Percentiles rank a stretch among this genome's conserved stretches.
Conservation (phyloP, 2,797 vertebrate species). For the Gephyroberyx darwinii region DNA sequence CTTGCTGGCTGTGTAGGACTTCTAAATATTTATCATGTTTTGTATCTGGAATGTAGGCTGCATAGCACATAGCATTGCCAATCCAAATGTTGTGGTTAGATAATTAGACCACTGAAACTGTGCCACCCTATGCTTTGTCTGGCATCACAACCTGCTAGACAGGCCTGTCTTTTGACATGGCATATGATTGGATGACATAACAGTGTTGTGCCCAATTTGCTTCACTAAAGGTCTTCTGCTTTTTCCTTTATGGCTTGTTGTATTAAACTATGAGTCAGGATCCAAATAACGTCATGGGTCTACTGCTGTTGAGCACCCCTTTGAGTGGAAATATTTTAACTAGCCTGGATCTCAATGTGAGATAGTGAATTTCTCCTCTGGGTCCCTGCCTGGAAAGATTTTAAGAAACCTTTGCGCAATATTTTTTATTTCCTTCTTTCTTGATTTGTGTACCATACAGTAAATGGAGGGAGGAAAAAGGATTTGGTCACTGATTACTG, state of each 20-base stretch:
- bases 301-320: background rate
- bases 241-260: background rate
- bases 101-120: background rate
- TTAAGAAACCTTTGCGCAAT: too few species aligned
- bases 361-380: background rate
- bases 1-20: background rate
- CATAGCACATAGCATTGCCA: background rate
- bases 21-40: background rate
- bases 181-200: background rate
- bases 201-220: background rate
- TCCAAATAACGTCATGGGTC: background rate
- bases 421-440: too few species aligned
- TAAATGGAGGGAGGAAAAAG: too few species aligned
- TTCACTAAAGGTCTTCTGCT: background rate
- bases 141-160: background rate
- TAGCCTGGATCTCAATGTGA: background rate
- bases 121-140: background rate
- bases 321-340: background rate
- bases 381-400: background rate
- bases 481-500: too few species aligned
- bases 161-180: background rate
- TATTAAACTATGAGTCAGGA: background rate
- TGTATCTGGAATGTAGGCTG: background rate
- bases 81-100: constrained; percentile 5
- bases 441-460: too few species aligned